Evolutionary conservation across 2,797 vertebrate species (phyloP), one percentile per base, ranked within the genome.

Genomic region (Mormyrus hasselquistii): DNA sequence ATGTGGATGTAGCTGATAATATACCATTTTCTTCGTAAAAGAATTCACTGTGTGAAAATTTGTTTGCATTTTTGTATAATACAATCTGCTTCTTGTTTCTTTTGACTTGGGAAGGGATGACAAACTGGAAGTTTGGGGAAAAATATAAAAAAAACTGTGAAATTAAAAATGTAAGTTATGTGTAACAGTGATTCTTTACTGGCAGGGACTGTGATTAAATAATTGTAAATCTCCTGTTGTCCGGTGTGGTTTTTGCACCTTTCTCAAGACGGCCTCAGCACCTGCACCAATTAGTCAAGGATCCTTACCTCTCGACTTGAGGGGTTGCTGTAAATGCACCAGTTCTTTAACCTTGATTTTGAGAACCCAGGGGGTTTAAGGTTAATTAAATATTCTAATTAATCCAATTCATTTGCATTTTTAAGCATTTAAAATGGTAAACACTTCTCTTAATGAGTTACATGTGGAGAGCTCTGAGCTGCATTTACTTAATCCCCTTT

Each of bases 21-120:
- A 90, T 91, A 90, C 87, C 38, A 88, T 92, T 92, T 92, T 92
- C 73, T 91, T 91, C 92, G 90, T 92, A 93, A 92, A 91, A 92
- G 91, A 93, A 93, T 94, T 94, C 93, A 94, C 93, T 92, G 93
- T 93, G 92, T 93, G 93, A 93, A 94, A 93, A 92, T 94, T 90
- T 90, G 91, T 93, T 94, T 93, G 92, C 93, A 92, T 92, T 93
- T 93, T 93, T 93, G 92, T 94, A 93, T 93, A 94, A 93, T 93
- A 93, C 93, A 93, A 93, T 93, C 87, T 90, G 92, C 90, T 93
- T 92, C 85, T 82, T 90, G 89, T 89, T 87, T 82, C 87, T 90
- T 87, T 90, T 89, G 87, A 89, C 88, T 57, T 84, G 88, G 65
- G 89, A 88, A 89, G 88, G 91, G 90, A 87, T 91, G 88, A 88